phyloP scores from a whole-genome alignment of 2,888 invertebrate genomes.

The Abrostola triplasia region DNA sequence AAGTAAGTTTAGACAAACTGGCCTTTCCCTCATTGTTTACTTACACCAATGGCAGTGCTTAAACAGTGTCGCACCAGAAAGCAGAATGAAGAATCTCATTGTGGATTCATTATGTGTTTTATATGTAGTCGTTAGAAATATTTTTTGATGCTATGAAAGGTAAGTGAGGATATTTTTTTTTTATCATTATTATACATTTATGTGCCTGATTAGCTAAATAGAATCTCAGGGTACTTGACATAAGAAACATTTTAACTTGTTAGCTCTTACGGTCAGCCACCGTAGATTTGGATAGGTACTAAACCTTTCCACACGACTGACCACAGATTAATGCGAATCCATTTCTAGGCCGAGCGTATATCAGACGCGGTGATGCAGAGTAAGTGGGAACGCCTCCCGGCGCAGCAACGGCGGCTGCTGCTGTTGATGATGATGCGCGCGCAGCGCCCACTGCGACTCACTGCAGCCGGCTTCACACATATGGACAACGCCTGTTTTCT shows the following conservation, averaged over 20 bases:
- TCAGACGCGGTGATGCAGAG: slow-evolving; percentile 78
- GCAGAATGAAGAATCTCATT: too few relatives aligned
- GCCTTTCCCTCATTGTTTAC: too few relatives aligned
- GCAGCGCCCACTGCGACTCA: slow-evolving; percentile 78
- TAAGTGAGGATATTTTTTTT: too few relatives aligned
- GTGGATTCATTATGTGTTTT: too few relatives aligned
- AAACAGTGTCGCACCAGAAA: too few relatives aligned
- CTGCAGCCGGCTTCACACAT: slow-evolving; percentile 82
- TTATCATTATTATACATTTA: too few relatives aligned
- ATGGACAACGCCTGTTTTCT: slow-evolving; percentile 84
- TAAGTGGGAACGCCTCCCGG: slow-evolving; percentile 79
- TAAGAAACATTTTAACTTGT: neutral
- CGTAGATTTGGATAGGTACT: too few relatives aligned
- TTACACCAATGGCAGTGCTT: too few relatives aligned
- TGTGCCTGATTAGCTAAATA: too few relatives aligned
- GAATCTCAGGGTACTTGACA: too few relatives aligned
- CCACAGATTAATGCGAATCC: neutral
- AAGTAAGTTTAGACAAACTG: slow-evolving; percentile 63
- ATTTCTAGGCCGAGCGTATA: slow-evolving; percentile 71
- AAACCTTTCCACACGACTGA: neutral
- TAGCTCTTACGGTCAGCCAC: neutral
- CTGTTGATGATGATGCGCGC: slow-evolving; percentile 79
- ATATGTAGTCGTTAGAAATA: too few relatives aligned
- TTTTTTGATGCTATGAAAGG: too few relatives aligned
- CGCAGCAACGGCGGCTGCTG: slow-evolving; percentile 68